phyloP scores from a whole-genome alignment of 2,113 vertebrate genomes.

The Pagrus major region DNA sequence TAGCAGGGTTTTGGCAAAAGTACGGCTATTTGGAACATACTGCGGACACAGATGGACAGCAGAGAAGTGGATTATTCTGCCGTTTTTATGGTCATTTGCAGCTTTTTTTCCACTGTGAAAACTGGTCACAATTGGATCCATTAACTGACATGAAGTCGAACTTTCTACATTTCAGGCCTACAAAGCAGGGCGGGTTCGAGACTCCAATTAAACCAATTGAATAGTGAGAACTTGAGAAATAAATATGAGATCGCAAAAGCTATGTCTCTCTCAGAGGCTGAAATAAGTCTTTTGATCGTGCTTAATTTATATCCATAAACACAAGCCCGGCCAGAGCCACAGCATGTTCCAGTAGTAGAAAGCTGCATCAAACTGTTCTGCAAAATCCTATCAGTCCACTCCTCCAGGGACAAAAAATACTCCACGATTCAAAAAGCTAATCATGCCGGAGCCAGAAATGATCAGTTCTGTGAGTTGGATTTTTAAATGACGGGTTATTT shows the following conservation, averaged over 20 bases:
- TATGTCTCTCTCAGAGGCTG: neutral
- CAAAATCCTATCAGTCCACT: constrained; percentile 17
- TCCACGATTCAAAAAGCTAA: constrained; percentile 29
- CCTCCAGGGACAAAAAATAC: neutral
- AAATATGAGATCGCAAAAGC: constrained; percentile 6
- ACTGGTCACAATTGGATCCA: constrained; percentile 1
- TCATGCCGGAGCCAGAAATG: constrained; percentile 20
- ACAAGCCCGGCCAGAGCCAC: neutral
- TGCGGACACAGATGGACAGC: constrained; percentile 22
- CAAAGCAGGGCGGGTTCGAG: constrained; percentile 11
- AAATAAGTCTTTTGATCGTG: constrained; percentile 45
- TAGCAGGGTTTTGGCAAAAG: neutral
- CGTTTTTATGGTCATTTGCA: constrained; percentile 7
- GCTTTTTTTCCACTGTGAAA: constrained; percentile 9
- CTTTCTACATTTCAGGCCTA: constrained; percentile 7
- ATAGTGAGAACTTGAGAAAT: constrained; percentile 26
- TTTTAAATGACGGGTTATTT: constrained; percentile 39
- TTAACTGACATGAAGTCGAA: constrained; percentile 19
- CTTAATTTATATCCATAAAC: constrained; percentile 25
- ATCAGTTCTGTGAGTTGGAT: constrained; percentile 13
- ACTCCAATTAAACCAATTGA: constrained; percentile 34
- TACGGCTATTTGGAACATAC: neutral
- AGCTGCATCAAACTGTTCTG: constrained; percentile 34
- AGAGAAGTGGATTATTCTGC: constrained; percentile 23
- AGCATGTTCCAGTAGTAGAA: constrained; percentile 12